These are phyloP conservation scores for Euwallacea similis DNA, from an alignment of 1,140 invertebrate genomes.

Conservation along the genomic window DNA sequence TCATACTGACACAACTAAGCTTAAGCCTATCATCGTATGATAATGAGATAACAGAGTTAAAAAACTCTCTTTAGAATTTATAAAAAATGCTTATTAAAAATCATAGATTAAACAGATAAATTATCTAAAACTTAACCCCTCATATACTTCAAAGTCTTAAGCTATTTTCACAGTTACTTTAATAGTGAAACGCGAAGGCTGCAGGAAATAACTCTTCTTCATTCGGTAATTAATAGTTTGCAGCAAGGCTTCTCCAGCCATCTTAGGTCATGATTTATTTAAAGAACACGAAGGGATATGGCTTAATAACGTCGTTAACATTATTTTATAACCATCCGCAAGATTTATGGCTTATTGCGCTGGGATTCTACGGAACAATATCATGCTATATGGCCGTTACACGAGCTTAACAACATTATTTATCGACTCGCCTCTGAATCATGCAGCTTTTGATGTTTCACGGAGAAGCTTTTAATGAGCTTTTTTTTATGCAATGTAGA, in stretches of 20 bases:
- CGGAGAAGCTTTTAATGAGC: too few relatives aligned
- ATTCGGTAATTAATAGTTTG: slow-evolving; percentile 19
- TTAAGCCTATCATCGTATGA: too few relatives aligned
- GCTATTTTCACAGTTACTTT: too few relatives aligned
- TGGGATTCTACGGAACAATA: slow-evolving; percentile 14
- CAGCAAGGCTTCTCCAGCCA: slow-evolving; percentile 11
- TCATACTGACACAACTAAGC: too few relatives aligned
- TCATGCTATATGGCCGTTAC: slow-evolving; percentile 16
- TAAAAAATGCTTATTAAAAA: too few relatives aligned
- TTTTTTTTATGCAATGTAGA: too few relatives aligned
- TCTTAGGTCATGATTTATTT: slow-evolving; percentile 15
- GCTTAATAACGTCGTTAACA: slow-evolving; percentile 27
- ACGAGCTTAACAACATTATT: slow-evolving; percentile 13
- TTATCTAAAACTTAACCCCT: neutral
- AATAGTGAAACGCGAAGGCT: neutral
- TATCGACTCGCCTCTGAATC: neutral
- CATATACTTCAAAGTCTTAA: neutral
- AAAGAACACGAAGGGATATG: slow-evolving; percentile 20
- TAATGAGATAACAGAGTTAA: too few relatives aligned
- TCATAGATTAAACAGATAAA: neutral
- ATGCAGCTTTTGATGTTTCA: too few relatives aligned
- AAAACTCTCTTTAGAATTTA: too few relatives aligned
- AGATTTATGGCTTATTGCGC: slow-evolving; percentile 21
- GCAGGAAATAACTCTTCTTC: slow-evolving; percentile 13
- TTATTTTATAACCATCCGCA: slow-evolving; percentile 20